These are phyloP conservation scores for Asobara japonica DNA, from an alignment of 1,140 invertebrate species.

Conservation along the genomic window DNA sequence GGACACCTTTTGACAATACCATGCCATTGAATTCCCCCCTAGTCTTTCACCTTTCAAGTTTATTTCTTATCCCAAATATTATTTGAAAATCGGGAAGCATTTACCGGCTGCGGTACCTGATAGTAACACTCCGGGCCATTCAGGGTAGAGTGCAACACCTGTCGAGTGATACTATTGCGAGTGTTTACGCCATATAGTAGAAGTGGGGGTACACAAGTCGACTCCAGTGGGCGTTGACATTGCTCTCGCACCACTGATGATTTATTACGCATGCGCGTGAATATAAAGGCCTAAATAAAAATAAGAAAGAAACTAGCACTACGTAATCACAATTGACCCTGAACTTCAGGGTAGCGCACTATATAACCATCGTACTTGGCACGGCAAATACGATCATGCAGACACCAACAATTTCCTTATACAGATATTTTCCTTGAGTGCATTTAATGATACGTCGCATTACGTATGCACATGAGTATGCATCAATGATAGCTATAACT, in stretches of 20 bases:
- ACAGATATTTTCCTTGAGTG: slow-evolving; percentile 54
- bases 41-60: slow-evolving; percentile 33
- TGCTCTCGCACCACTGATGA: neutral
- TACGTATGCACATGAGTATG: slow-evolving; percentile 37
- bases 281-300: slow-evolving; percentile 59
- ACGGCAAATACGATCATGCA: slow-evolving; percentile 9
- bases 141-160: slow-evolving; percentile 39
- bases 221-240: neutral
- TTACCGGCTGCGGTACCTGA: slow-evolving; percentile 31
- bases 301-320: slow-evolving; percentile 12
- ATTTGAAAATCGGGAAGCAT: neutral
- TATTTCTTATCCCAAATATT: neutral
- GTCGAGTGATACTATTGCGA: slow-evolving; percentile 22
- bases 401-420: slow-evolving; percentile 57
- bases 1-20: slow-evolving; percentile 7
- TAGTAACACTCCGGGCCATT: neutral
- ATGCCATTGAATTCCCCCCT: slow-evolving; percentile 26
- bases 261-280: slow-evolving; percentile 28
- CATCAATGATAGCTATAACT: slow-evolving; percentile 41
- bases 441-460: slow-evolving; percentile 31
- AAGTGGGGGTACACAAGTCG: neutral
- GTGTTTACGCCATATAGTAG: neutral
- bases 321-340: slow-evolving; percentile 60
- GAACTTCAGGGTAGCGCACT: slow-evolving; percentile 52
- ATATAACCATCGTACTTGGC: slow-evolving; percentile 26